These are phyloP conservation scores for Eubucco bourcierii DNA, from an alignment of 2,113 vertebrate genomes.

Conservation along the genomic window DNA sequence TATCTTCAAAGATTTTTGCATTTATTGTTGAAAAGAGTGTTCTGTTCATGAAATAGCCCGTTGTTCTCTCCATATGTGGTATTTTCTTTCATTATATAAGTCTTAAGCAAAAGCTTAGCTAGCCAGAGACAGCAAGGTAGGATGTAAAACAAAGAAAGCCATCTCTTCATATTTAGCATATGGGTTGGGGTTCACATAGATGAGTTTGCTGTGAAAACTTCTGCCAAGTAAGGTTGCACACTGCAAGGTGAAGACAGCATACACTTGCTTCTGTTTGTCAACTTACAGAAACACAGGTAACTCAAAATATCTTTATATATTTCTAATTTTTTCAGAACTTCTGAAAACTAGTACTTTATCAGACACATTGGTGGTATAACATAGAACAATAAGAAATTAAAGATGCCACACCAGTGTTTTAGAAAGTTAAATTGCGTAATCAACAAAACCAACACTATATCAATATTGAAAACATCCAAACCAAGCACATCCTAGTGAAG, in stretches of 20 bases:
- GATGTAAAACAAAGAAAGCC: not conserved
- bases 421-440: not conserved
- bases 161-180: not conserved
- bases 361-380: not conserved
- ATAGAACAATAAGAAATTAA: not conserved
- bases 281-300: not conserved
- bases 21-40: not conserved
- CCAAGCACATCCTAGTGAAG: not conserved
- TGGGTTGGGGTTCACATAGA: not conserved
- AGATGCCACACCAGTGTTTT: not conserved
- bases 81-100: not conserved
- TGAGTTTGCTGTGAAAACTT: not conserved
- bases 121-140: not conserved
- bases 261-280: not conserved
- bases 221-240: fast-evolving
- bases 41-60: not conserved
- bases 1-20: not conserved
- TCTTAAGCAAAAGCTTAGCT: not conserved
- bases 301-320: not conserved
- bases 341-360: not conserved
- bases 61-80: not conserved
- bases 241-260: not conserved
- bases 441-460: not conserved
- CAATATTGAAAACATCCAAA: not conserved
- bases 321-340: not conserved